Evolutionary conservation across 1,140 invertebrate species (phyloP), one percentile per base, ranked within the genome.

Genomic region (Anoplophora glabripennis): DNA sequence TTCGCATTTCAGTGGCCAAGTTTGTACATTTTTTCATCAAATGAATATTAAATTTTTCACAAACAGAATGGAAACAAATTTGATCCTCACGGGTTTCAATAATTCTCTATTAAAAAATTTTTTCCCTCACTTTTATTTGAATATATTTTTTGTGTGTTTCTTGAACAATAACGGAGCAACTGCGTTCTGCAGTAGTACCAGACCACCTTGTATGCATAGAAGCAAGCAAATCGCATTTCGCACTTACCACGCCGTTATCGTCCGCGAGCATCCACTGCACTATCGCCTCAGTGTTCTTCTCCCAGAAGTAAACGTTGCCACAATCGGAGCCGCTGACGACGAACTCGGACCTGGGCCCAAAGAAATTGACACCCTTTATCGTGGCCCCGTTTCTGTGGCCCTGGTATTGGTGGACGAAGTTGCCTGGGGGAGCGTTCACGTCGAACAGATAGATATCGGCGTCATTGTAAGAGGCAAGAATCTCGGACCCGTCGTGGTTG

Each of bases 221-320:
- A n/a, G n/a, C n/a, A 46, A 18, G 7, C 7, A n/a, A 40, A 40
- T 3, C 14, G 11, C 33, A 10, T 58, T 44, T 28, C 21, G 2
- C 42, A 81, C 86, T 82, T 78, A 96, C 94, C 72, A 94, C 88
- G 60, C 94, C 93, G 64, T 85, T 84, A 61, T 86, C 83, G 79
- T 97, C 94, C 9, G 87, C 94, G 63, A 84, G 77, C 79, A 94
- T 84, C 79, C 85, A 94, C 72, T 93, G 92, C 14, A 96, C 89
- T 61, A 98, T 90, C 7, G 89, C 81, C 77, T 94, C 90, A 0
- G 87, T 89, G 60, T 92, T 82, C 74, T 90, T 93, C 62, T 98
- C 93, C 94, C 95, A 99, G 37, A 97, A 86, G 73, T 89, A 98
- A 12, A 98, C 86, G 77, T 96, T 85, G n/a, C 92, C 89, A 79